These are phyloP conservation scores for Egretta garzetta DNA, from an alignment of 2,113 vertebrate species.

Conservation along the genomic window DNA sequence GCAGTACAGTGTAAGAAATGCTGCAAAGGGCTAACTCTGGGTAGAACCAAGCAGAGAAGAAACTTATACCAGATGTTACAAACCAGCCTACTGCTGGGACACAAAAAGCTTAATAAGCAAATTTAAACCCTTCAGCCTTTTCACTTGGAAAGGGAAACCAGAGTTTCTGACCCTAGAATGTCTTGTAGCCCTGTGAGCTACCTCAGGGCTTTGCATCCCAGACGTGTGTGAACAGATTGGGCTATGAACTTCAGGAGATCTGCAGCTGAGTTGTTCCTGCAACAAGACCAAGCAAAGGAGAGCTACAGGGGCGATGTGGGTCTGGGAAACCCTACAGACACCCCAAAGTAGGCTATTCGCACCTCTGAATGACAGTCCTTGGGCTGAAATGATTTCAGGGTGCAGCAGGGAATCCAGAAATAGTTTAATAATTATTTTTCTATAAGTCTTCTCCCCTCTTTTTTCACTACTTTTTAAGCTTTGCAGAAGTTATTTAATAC, in stretches of 20 bases:
- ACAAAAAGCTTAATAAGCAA: background rate
- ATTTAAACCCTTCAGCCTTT: background rate
- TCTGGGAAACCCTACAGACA: background rate
- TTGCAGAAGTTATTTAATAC: constrained; percentile 44
- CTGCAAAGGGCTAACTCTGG: background rate
- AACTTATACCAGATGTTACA: background rate
- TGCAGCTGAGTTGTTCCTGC: background rate
- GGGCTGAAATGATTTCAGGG: background rate
- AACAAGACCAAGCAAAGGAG: background rate
- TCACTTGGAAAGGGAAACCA: background rate
- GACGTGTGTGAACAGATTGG: rapidly evolving
- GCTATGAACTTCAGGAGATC: background rate
- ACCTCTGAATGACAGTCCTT: background rate
- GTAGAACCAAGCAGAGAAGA: background rate
- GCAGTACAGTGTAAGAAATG: background rate
- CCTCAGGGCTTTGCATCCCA: background rate
- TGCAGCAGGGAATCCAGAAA: background rate
- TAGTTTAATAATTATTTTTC: background rate
- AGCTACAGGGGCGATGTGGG: background rate
- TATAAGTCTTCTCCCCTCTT: background rate
- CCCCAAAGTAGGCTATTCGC: background rate
- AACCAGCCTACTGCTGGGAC: background rate
- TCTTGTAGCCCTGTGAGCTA: background rate
- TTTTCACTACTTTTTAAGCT: background rate
- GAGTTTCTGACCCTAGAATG: background rate